These are phyloP conservation scores for Orcinus orca DNA, from an alignment of 2,113 vertebrate species.

Conservation along the genomic window DNA sequence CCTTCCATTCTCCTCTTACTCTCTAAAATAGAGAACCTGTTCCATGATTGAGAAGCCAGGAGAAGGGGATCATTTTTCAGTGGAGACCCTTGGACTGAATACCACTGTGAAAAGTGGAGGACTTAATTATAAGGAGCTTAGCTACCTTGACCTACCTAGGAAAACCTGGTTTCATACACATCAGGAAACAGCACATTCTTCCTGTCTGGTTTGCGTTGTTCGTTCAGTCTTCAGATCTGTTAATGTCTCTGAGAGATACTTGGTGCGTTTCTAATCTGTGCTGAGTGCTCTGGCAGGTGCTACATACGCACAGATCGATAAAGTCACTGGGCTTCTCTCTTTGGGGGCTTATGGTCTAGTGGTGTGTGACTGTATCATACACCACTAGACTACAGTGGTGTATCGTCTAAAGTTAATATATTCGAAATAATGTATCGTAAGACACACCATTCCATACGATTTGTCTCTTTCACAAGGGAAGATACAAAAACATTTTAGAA, in stretches of 20 bases:
- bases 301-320: neutral
- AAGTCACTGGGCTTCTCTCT: neutral
- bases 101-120: neutral
- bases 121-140: neutral
- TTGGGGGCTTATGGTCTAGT: neutral
- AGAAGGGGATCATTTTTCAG: rapidly evolving
- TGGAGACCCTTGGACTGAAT: neutral
- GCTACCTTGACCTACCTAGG: neutral
- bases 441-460: neutral
- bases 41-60: rapidly evolving
- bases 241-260: neutral
- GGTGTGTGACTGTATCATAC: too few species aligned
- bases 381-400: too few species aligned
- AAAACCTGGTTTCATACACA: neutral
- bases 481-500: neutral
- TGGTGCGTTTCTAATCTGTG: neutral
- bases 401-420: too few species aligned
- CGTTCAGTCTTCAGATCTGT: neutral
- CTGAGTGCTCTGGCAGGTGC: neutral
- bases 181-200: neutral
- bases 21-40: neutral
- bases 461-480: neutral
- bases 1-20: neutral
- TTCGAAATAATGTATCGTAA: neutral
- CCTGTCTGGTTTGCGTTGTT: neutral